Evolutionary conservation across 2,797 vertebrate genomes (phyloP), one percentile per base, ranked within the genome.

Genomic region (Chaetophractus vellerosus): DNA sequence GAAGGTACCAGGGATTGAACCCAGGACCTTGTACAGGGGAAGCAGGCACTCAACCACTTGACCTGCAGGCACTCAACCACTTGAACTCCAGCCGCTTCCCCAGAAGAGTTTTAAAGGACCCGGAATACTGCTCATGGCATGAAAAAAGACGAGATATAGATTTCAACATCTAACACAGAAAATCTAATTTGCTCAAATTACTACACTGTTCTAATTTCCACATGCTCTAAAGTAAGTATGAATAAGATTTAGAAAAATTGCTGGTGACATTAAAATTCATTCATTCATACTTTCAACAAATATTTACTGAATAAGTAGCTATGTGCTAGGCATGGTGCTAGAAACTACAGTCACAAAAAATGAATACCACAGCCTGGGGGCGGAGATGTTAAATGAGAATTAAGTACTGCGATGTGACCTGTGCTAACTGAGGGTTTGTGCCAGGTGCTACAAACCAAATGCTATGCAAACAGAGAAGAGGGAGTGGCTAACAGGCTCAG

Each of bases 181-280:
- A 83, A 64, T 78, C 31, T 75, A 94, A 92, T 80, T 88, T 64
- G 79, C 72, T 96, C 31, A 86, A 93, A 79, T 93, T 88, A 92
- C 81, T 93, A 94, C 86, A 75, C 66, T 91, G 41, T 69, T 92
- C 84, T 80, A 85, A 95, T 96, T 92, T 92, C 88, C 84, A 92
- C 94, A 94, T 50, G 72, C 78, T 95, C n/a, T 90, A 45, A 88
- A 76, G 26, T 61, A 61, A 93, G 79, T 23, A 96, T 48, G 69
- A 94, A 55, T 81, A 91, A 71, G 57, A 94, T 71, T 96, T 45
- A 91, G 93, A 90, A 75, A 92, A 93, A 81, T 84, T 74, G 57
- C 50, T 75, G 57, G 61, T 90, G 81, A 93, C 90, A 92, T 91
- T 90, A 96, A 94, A 96, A 92, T 94, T 93, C 84, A 90, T 93